Evolutionary conservation across 2,888 invertebrate species (phyloP), one percentile per base, ranked within the genome.

Genomic region (Lasioglossum vierecki): DNA sequence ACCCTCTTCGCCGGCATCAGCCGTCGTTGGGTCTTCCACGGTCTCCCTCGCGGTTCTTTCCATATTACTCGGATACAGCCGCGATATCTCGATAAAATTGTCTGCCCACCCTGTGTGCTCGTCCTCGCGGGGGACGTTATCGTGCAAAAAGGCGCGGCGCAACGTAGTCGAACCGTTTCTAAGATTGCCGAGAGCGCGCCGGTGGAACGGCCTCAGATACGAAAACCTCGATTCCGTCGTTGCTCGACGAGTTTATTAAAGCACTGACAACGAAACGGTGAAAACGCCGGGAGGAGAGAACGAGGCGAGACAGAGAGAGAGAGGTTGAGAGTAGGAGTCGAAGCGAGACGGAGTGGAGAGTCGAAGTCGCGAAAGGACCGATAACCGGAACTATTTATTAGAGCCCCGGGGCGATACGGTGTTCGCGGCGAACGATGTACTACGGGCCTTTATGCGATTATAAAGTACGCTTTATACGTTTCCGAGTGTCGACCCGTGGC

Each of bases 311-410:
- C 4, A 60, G 26, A 4, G 26, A 60, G n/a, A 2, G 11, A n/a
- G 57, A 11, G 57, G 5, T n/a, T n/a, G 60, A 26, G 1, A 26
- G 4, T 30, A 30, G 0, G 30, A 30, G 30, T 30, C 30, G 30
- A 4, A 39, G 63, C 26, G 75, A 80, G 71, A 49, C 49, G 0
- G 49, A 41, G 60, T 9, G 15, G 70, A 4, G 46, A 79, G 71
- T 63, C 63, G 49, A 60, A 88, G 87, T 88, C 90, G 88, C 91
- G 88, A 91, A 89, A 86, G 90, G 80, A 83, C 88, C 90, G 92
- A 92, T 92, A 92, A 91, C 88, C 92, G 92, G 91, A 93, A 92
- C 91, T 92, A 91, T 93, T 93, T 92, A 92, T 92, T 91, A 91
- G 90, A 88, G 87, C 88, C 91, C 91, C 88, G 78, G 82, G 83